Conservation (phyloP, 2,888 invertebrate species). For the Tipula lateralis region DNA sequence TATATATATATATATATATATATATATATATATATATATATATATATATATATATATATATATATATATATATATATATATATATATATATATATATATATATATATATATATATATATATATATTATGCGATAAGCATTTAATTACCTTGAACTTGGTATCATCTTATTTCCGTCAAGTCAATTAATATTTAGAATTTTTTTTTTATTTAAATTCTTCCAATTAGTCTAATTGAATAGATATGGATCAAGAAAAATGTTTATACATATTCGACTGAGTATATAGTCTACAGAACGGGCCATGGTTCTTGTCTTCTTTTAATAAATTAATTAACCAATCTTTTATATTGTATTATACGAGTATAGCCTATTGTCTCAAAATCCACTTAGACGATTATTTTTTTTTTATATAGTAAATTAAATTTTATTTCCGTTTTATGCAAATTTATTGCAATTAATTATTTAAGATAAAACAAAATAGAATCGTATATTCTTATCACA, state of each 20-base stretch:
- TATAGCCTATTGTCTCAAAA: conserved; percentile 15
- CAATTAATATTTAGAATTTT: background rate
- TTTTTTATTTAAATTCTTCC: background rate
- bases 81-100: too few relatives aligned
- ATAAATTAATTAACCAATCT: background rate
- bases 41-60: too few relatives aligned
- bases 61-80: too few relatives aligned
- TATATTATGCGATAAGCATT: too few relatives aligned
- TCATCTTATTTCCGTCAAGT: background rate
- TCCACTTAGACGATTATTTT: conserved; percentile 1
- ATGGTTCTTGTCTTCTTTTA: background rate
- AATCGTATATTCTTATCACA: conserved; percentile 1
- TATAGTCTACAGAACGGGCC: background rate
- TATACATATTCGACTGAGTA: background rate
- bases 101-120: too few relatives aligned
- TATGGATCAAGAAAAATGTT: background rate
- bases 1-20: too few relatives aligned
- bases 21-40: too few relatives aligned
- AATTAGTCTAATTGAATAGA: conserved; percentile 11
- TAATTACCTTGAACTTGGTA: background rate
- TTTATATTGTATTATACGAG: too few relatives aligned
- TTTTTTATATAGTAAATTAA: background rate
- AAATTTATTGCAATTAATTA: background rate
- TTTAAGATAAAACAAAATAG: background rate
- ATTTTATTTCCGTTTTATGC: conserved; percentile 11